These are phyloP conservation scores for Epirrhoe alternata DNA, from an alignment of 2,888 invertebrate genomes.

Conservation along the genomic window DNA sequence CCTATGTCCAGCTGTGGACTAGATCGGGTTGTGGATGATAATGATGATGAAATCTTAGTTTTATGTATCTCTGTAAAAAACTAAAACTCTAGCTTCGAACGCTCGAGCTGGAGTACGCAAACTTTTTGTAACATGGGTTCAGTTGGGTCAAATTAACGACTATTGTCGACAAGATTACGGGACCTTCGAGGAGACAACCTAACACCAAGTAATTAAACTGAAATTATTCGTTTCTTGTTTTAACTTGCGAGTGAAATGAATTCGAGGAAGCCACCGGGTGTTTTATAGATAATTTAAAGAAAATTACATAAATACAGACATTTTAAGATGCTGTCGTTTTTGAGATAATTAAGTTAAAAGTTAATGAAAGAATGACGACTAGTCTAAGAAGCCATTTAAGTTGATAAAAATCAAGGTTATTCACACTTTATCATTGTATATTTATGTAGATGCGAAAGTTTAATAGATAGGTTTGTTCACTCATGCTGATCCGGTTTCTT, in stretches of 20 bases:
- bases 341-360: neutral
- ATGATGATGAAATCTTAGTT: too few relatives aligned
- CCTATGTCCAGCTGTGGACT: too few relatives aligned
- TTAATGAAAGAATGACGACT: neutral
- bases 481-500: too few relatives aligned
- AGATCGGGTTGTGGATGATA: too few relatives aligned
- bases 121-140: constrained; percentile 4
- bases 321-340: neutral
- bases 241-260: constrained; percentile 20
- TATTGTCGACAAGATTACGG: constrained; percentile 23
- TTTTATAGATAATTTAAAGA: constrained; percentile 13
- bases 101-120: neutral
- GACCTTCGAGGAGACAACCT: constrained; percentile 14
- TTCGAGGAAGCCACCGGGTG: constrained; percentile 11
- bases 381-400: neutral
- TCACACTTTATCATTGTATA: too few relatives aligned
- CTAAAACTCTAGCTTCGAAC: neutral
- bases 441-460: too few relatives aligned
- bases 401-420: neutral
- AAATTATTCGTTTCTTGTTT: constrained; percentile 35
- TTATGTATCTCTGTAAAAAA: neutral
- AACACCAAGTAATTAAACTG: constrained; percentile 30
- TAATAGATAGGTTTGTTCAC: too few relatives aligned
- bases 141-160: constrained; percentile 24
- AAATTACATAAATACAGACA: constrained; percentile 2